Percentiles rank a stretch among this genome's conserved stretches.
phyloP scores from a whole-genome alignment of 2,113 vertebrate genomes.

The Lepisosteus osseus region DNA sequence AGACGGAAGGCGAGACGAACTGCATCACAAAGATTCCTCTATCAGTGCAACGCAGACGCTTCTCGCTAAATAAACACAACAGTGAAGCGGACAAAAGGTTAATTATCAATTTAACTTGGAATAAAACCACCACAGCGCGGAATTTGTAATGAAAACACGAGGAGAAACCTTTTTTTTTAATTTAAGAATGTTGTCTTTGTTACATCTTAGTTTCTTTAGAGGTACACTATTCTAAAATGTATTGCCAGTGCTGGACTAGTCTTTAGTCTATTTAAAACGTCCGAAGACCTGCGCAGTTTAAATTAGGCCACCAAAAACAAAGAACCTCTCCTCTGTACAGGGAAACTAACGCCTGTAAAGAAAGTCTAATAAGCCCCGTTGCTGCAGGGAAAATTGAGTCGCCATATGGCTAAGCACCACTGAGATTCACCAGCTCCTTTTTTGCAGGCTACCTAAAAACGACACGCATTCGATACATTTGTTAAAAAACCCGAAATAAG shows the following conservation, averaged over 20 bases:
- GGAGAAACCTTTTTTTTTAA: not conserved
- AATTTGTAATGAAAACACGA: conserved; percentile 20
- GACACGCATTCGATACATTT: too few species aligned
- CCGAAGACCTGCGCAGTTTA: not conserved
- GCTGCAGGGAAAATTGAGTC: not conserved
- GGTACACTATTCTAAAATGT: not conserved
- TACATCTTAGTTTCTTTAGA: not conserved
- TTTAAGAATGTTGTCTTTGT: not conserved
- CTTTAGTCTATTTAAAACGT: not conserved
- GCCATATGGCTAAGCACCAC: not conserved
- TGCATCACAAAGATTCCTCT: conserved; percentile 77
- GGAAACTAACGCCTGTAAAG: not conserved
- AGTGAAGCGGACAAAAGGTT: conserved; percentile 74
- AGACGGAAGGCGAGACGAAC: conserved; percentile 57
- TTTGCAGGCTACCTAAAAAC: too few species aligned
- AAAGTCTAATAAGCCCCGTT: conserved; percentile 3
- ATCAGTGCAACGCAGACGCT: conserved; percentile 78
- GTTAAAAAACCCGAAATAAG: too few species aligned
- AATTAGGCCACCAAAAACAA: not conserved
- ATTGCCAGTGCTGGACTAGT: not conserved
- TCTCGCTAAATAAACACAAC: conserved; percentile 68
- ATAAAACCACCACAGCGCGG: conserved; percentile 19
- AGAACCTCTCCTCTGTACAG: not conserved
- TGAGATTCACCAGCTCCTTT: too few species aligned
- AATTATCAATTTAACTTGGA: conserved; percentile 76